A percentile compares a stretch with the other conserved stretches of the same genome.
Evolutionary conservation across 2,113 vertebrate genomes (phyloP).

Genomic region (Bothrops jararaca): DNA sequence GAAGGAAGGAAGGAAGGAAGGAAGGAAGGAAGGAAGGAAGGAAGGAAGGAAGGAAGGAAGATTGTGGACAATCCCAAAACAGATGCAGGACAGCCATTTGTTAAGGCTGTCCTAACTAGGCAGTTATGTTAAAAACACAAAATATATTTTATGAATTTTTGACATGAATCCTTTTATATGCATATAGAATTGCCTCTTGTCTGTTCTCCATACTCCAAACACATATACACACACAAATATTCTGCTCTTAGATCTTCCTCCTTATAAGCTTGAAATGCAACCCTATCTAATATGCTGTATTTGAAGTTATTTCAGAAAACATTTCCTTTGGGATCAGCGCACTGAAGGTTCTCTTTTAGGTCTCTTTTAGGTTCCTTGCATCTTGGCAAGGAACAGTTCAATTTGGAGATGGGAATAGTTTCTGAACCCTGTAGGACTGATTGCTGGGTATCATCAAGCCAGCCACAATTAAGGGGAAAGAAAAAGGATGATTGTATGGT

Average conservation of each 20-base stretch:
- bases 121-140: not conserved
- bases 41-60: too few relatives aligned
- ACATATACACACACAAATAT: not conserved
- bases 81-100: too few relatives aligned
- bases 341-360: conserved; percentile 3
- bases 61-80: too few relatives aligned
- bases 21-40: too few relatives aligned
- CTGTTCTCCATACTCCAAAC: not conserved
- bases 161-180: too few relatives aligned
- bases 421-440: conserved; percentile 17
- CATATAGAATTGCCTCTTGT: not conserved
- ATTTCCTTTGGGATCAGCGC: not conserved
- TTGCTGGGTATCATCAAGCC: conserved; percentile 25
- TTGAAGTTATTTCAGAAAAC: not conserved
- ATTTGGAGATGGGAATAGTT: conserved; percentile 27
- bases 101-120: too few relatives aligned
- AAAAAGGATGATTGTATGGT: conserved; percentile 24
- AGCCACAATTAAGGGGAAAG: conserved; percentile 26
- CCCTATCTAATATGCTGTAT: not conserved
- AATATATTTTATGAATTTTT: not conserved
- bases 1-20: too few relatives aligned
- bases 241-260: not conserved
- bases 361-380: conserved; percentile 9
- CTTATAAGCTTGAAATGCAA: not conserved
- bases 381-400: conserved; percentile 22